Evolutionary conservation across 2,113 vertebrate genomes (phyloP).

Genomic region (Chaetodon trifascialis): DNA sequence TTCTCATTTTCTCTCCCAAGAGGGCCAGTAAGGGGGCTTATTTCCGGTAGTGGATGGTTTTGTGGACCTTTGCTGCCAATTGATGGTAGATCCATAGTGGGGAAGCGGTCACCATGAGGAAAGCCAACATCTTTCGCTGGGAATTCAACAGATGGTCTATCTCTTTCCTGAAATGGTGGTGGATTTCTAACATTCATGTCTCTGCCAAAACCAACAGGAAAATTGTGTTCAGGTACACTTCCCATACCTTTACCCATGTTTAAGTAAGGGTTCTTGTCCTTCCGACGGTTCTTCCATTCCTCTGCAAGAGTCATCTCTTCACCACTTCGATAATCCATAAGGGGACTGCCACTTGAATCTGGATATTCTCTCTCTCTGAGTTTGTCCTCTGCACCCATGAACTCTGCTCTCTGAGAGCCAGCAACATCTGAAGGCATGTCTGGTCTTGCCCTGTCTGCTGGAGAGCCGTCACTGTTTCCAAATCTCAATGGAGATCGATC

Average conservation of each 20-base stretch:
- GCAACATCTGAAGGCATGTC: conserved; percentile 67
- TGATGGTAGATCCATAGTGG: conserved; percentile 59
- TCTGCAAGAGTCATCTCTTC: conserved; percentile 84
- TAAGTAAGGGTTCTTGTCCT: conserved; percentile 65
- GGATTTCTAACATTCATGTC: conserved; percentile 66
- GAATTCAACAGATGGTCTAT: conserved; percentile 71
- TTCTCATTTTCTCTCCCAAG: conserved; percentile 71
- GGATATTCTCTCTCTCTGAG: conserved; percentile 70
- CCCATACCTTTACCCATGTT: conserved; percentile 60
- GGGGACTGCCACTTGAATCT: conserved; percentile 68
- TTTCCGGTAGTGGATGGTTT: conserved; percentile 63
- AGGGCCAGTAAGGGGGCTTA: conserved; percentile 53
- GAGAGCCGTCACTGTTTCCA: conserved; percentile 66
- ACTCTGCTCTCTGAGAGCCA: conserved; percentile 68
- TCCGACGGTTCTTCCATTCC: conserved; percentile 81
- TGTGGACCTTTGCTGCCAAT: conserved; percentile 65
- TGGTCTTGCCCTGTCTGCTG: conserved; percentile 74
- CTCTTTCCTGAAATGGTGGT: conserved; percentile 61
- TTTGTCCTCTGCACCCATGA: conserved; percentile 61
- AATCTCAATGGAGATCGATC: conserved; percentile 81
- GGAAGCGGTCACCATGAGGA: conserved; percentile 67
- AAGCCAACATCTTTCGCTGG: conserved; percentile 73
- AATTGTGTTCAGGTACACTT: conserved; percentile 58
- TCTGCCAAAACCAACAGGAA: conserved; percentile 68
- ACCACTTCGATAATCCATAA: conserved; percentile 78